A percentile compares a stretch with the other conserved stretches of the same genome.
These are phyloP conservation scores for Glaucopsyche alexis DNA, from an alignment of 2,888 invertebrate species.

Conservation along the genomic window DNA sequence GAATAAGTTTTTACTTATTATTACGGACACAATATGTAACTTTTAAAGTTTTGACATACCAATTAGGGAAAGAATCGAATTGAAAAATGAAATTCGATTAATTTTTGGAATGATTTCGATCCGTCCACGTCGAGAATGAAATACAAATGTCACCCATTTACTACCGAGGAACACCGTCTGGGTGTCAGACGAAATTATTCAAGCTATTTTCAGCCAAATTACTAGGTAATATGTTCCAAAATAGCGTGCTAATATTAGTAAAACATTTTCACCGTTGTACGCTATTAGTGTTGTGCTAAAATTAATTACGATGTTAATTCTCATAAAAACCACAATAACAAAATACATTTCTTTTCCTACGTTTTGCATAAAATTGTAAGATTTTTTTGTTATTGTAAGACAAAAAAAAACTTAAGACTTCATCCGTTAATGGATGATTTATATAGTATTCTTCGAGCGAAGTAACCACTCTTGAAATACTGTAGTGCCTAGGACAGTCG, in stretches of 20 bases:
- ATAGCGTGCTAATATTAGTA: conserved; percentile 24
- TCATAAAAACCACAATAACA: not conserved
- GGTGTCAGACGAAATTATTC: conserved; percentile 16
- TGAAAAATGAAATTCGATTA: conserved; percentile 15
- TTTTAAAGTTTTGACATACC: not conserved
- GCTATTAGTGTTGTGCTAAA: conserved; percentile 15
- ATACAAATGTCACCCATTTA: conserved; percentile 27
- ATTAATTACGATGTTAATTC: conserved; percentile 4
- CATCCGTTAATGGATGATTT: too few relatives aligned
- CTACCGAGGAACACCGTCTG: conserved; percentile 2
- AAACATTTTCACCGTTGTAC: conserved; percentile 8
- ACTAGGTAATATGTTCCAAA: conserved; percentile 23
- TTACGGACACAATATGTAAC: not conserved
- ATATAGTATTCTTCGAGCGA: too few relatives aligned
- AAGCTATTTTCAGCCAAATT: conserved; percentile 22
- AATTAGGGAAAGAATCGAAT: not conserved
- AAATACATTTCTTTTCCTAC: not conserved
- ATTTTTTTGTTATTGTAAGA: too few relatives aligned
- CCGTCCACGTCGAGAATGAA: not conserved
- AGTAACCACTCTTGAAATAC: too few relatives aligned
- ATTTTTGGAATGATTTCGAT: conserved; percentile 14
- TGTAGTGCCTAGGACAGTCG: too few relatives aligned
- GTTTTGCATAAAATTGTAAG: not conserved
- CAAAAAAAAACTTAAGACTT: too few relatives aligned
- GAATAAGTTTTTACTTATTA: too few relatives aligned